These are phyloP conservation scores for Sarotherodon lohbergeri DNA, from an alignment of 2,113 vertebrate genomes.

Conservation along the genomic window DNA sequence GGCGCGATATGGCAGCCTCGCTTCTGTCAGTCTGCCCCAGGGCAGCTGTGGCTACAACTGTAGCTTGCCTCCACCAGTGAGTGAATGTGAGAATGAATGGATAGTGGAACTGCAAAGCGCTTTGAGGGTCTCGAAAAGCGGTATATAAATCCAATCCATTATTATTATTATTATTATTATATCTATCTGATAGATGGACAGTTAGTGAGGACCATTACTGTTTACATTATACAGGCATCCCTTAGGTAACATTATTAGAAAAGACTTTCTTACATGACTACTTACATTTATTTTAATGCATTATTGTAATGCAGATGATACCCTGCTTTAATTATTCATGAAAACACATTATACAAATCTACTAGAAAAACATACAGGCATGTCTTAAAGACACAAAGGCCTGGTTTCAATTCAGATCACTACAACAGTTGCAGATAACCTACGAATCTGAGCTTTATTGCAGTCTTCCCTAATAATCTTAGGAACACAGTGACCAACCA, in stretches of 20 bases:
- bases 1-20: too few relatives aligned
- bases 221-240: background rate
- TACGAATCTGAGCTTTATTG: background rate
- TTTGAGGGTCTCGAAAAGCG: too few relatives aligned
- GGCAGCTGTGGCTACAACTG: too few relatives aligned
- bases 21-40: too few relatives aligned
- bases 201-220: background rate
- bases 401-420: background rate
- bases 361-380: background rate
- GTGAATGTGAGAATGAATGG: too few relatives aligned
- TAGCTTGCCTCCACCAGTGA: too few relatives aligned
- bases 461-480: rapidly evolving
- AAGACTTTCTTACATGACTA: background rate
- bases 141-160: too few relatives aligned
- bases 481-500: background rate
- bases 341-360: background rate
- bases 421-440: background rate
- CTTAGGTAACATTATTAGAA: background rate
- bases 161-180: background rate
- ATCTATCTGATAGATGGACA: background rate
- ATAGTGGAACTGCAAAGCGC: too few relatives aligned
- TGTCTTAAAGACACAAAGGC: background rate
- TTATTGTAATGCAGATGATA: background rate
- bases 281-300: background rate
- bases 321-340: background rate